phyloP scores from a whole-genome alignment of 2,113 vertebrate species.

The Nansenia antarctica region DNA sequence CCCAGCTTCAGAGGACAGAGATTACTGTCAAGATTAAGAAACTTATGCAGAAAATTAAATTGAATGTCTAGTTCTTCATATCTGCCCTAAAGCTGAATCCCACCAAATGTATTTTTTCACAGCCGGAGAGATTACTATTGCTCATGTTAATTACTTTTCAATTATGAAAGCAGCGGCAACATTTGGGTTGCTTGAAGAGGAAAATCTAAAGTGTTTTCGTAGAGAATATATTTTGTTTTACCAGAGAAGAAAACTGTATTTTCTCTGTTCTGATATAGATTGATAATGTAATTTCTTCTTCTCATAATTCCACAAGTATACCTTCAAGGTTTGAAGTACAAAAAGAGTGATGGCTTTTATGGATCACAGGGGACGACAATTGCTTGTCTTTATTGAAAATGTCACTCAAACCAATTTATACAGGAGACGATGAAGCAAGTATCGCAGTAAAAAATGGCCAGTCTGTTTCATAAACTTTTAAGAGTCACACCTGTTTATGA shows the following conservation, averaged over 20 bases:
- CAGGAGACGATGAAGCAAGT: too few species aligned
- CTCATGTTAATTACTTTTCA: constrained; percentile 39
- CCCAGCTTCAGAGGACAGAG: constrained; percentile 12
- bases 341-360: neutral
- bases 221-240: neutral
- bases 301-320: neutral
- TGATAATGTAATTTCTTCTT: neutral
- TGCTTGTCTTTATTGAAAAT: too few species aligned
- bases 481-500: too few species aligned
- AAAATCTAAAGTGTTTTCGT: neutral
- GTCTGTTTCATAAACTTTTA: too few species aligned
- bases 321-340: neutral
- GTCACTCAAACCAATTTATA: too few species aligned
- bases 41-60: constrained; percentile 6
- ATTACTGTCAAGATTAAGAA: constrained; percentile 13
- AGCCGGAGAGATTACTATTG: constrained; percentile 20
- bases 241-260: neutral
- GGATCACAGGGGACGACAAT: too few species aligned
- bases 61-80: constrained; percentile 20
- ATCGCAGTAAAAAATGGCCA: too few species aligned
- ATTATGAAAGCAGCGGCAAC: constrained; percentile 13
- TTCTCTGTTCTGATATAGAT: neutral
- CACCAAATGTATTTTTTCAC: constrained; percentile 24
- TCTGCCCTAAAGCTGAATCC: constrained; percentile 18
- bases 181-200: constrained; percentile 7